Percentiles rank a stretch among this genome's conserved stretches.
These are phyloP conservation scores for Meganola albula DNA, from an alignment of 2,888 invertebrate species.

Conservation along the genomic window DNA sequence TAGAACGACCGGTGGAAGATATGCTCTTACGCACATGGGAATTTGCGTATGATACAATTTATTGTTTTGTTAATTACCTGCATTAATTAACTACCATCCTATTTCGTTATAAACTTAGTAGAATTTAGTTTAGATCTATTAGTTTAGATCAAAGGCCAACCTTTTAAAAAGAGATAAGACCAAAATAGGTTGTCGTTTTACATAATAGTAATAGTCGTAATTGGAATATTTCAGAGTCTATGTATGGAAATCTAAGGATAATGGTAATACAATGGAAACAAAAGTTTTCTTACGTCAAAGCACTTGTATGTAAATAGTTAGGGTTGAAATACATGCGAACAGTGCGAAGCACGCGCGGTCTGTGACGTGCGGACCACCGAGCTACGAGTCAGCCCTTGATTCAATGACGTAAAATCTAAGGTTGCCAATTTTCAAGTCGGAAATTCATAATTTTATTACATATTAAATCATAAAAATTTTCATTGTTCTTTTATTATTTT, in stretches of 20 bases:
- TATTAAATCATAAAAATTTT: too few species aligned
- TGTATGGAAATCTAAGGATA: constrained; percentile 14
- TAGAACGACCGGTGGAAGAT: constrained; percentile 24
- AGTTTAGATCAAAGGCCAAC: too few species aligned
- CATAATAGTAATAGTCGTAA: too few species aligned
- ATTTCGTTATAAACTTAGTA: too few species aligned
- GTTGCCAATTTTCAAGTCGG: constrained; percentile 40
- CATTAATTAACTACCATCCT: too few species aligned
- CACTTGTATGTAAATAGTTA: constrained; percentile 59
- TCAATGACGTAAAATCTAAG: constrained; percentile 55
- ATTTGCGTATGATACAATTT: constrained; percentile 18
- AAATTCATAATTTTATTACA: too few species aligned
- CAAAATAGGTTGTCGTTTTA: too few species aligned
- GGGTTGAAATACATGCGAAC: constrained; percentile 62
- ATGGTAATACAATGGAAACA: constrained; percentile 21
- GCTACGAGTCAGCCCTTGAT: constrained; percentile 70
- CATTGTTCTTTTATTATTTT: too few species aligned
- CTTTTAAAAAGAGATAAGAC: too few species aligned
- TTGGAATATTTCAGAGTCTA: constrained; percentile 2
- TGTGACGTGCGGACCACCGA: constrained; percentile 71
- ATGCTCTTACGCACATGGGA: constrained; percentile 20
- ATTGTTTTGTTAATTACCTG: constrained; percentile 21
- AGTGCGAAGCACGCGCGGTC: constrained; percentile 60
- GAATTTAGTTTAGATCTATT: too few species aligned
- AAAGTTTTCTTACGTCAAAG: constrained; percentile 18